These are phyloP conservation scores for Onthophagus sagittarius DNA, from an alignment of 2,888 invertebrate species.

Conservation along the genomic window DNA sequence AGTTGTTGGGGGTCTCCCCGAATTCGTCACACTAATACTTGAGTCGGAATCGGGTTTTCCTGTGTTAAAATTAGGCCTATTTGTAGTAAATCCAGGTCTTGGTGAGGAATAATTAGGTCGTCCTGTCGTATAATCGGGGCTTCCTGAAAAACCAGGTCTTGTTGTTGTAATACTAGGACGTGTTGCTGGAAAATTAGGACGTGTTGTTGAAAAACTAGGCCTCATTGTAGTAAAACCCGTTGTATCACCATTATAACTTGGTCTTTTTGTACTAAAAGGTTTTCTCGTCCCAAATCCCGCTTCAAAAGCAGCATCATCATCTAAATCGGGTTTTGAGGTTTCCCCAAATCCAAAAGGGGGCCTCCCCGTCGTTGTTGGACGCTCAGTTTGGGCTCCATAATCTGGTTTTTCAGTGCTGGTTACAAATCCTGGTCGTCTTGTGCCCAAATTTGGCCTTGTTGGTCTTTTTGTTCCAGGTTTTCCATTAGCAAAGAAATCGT, in stretches of 20 bases:
- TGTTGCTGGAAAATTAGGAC: not conserved
- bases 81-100: not conserved
- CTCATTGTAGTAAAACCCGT: not conserved
- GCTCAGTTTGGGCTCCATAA: not conserved
- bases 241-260: too few relatives aligned
- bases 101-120: too few relatives aligned
- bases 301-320: not conserved
- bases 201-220: not conserved
- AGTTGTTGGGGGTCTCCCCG: not conserved
- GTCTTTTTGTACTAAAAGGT: too few relatives aligned
- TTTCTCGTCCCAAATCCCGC: not conserved
- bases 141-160: not conserved
- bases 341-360: not conserved
- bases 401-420: not conserved
- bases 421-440: not conserved
- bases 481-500: slow-evolving; percentile 16
- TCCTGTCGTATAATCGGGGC: not conserved
- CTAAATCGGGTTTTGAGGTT: not conserved
- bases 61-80: not conserved
- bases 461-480: slow-evolving; percentile 2
- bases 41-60: not conserved
- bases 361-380: not conserved
- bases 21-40: not conserved
- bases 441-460: slow-evolving; percentile 2
- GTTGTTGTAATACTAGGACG: not conserved